Conservation (phyloP, 2,888 invertebrate genomes). For the Timandra comae region DNA sequence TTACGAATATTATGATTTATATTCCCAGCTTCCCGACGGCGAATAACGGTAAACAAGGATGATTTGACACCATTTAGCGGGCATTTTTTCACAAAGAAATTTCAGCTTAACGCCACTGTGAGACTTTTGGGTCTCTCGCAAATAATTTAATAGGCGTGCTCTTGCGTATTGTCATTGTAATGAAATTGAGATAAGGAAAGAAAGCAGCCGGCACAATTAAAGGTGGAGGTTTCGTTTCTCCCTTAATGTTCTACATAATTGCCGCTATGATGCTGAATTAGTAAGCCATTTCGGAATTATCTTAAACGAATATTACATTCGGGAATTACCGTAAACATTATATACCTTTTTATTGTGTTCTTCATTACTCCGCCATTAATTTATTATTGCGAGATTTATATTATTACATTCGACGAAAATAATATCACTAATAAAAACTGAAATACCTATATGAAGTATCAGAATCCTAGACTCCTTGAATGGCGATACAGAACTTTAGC, state of each 20-base stretch:
- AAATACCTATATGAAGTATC: too few species aligned
- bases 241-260: constrained; percentile 50
- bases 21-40: constrained; percentile 21
- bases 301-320: constrained; percentile 18
- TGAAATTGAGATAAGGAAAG: constrained; percentile 65
- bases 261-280: constrained; percentile 36
- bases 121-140: constrained; percentile 27
- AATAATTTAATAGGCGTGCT: constrained; percentile 62
- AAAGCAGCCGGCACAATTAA: constrained; percentile 62
- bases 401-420: too few species aligned
- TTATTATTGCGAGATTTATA: too few species aligned
- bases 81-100: constrained; percentile 31
- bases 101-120: constrained; percentile 19
- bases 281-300: constrained; percentile 31
- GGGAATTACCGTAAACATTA: constrained; percentile 1
- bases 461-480: too few species aligned
- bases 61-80: constrained; percentile 51
- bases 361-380: too few species aligned
- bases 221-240: constrained; percentile 49
- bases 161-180: constrained; percentile 65
- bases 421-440: too few species aligned
- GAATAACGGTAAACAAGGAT: constrained; percentile 44
- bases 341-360: too few species aligned
- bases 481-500: neutral
- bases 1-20: constrained; percentile 53